A percentile compares a stretch with the other conserved stretches of the same genome.
phyloP scores from a whole-genome alignment of 2,797 vertebrate genomes.

The Brotula barbata region DNA sequence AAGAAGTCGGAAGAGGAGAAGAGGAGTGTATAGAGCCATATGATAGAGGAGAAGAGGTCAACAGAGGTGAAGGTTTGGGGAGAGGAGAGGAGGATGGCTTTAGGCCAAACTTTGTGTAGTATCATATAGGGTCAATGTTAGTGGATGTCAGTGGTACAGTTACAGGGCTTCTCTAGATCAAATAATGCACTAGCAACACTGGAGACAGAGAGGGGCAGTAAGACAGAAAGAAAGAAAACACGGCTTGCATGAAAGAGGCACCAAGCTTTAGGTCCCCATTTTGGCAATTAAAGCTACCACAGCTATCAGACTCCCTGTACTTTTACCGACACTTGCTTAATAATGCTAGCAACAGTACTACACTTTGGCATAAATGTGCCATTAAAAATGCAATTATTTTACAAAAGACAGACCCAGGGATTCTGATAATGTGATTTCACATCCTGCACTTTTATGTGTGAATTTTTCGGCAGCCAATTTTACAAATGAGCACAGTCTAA shows the following conservation, averaged over 20 bases:
- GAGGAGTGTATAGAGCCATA: slow-evolving; percentile 47
- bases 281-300: slow-evolving; percentile 32
- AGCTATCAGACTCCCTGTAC: slow-evolving; percentile 15
- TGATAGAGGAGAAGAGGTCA: slow-evolving; percentile 63
- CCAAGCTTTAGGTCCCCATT: slow-evolving; percentile 11
- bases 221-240: slow-evolving; percentile 12
- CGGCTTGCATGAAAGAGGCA: slow-evolving; percentile 23
- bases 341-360: slow-evolving; percentile 30
- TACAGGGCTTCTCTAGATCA: slow-evolving; percentile 59
- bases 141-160: slow-evolving; percentile 43
- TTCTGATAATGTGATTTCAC: slow-evolving; percentile 57
- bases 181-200: slow-evolving; percentile 50
- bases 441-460: slow-evolving; percentile 58
- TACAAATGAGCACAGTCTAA: slow-evolving; percentile 71
- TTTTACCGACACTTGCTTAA: slow-evolving; percentile 34
- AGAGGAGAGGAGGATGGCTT: slow-evolving; percentile 64
- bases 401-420: slow-evolving; percentile 58
- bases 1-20: slow-evolving; percentile 65
- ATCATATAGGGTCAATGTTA: slow-evolving; percentile 60
- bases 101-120: slow-evolving; percentile 68
- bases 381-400: slow-evolving; percentile 49
- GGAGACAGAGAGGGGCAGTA: slow-evolving; percentile 30
- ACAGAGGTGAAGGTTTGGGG: slow-evolving; percentile 74
- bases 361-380: slow-evolving; percentile 34
- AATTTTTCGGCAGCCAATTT: slow-evolving; percentile 64